These are phyloP conservation scores for Palythoa grandiflora DNA, from an alignment of 92 coral and sea anemone species.

Conservation along the genomic window DNA sequence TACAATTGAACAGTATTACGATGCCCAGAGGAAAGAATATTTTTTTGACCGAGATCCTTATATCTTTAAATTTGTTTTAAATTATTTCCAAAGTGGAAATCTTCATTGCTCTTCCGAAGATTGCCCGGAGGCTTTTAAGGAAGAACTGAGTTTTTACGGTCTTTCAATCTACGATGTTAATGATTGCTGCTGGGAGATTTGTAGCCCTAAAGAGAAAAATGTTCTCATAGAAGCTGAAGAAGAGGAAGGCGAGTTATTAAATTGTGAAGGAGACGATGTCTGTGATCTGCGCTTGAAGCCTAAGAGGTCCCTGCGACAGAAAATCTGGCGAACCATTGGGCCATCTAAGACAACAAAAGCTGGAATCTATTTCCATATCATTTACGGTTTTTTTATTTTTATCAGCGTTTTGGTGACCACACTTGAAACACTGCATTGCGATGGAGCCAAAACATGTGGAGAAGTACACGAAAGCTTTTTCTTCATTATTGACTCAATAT, in stretches of 20 bases:
- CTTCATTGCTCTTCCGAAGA: constrained; percentile 93
- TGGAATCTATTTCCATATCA: constrained; percentile 83
- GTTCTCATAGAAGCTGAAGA: constrained; percentile 74
- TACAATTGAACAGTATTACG: constrained; percentile 84
- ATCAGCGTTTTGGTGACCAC: constrained; percentile 82
- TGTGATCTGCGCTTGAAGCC: constrained; percentile 78
- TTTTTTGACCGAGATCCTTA: constrained; percentile 95
- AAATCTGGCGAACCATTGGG: constrained; percentile 90
- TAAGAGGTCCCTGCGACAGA: constrained; percentile 76
- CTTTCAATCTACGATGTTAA: constrained; percentile 90
- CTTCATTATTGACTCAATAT: constrained; percentile 76
- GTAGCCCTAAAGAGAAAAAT: constrained; percentile 76
- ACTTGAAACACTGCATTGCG: constrained; percentile 82
- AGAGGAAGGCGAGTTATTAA: constrained; percentile 71
- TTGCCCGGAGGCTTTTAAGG: constrained; percentile 94
- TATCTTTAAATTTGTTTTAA: constrained; percentile 91
- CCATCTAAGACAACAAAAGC: constrained; percentile 88
- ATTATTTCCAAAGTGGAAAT: constrained; percentile 91
- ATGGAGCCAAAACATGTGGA: constrained; percentile 64
- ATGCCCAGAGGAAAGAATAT: constrained; percentile 82
- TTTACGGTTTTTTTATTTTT: constrained; percentile 86
- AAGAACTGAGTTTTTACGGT: constrained; percentile 94
- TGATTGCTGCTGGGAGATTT: constrained; percentile 92
- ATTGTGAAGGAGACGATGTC: constrained; percentile 61
- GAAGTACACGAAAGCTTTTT: constrained; percentile 67